Percentiles rank a stretch among this genome's conserved stretches.
These are phyloP conservation scores for Hafferia zeledoni DNA, from an alignment of 2,797 vertebrate species.

Conservation along the genomic window DNA sequence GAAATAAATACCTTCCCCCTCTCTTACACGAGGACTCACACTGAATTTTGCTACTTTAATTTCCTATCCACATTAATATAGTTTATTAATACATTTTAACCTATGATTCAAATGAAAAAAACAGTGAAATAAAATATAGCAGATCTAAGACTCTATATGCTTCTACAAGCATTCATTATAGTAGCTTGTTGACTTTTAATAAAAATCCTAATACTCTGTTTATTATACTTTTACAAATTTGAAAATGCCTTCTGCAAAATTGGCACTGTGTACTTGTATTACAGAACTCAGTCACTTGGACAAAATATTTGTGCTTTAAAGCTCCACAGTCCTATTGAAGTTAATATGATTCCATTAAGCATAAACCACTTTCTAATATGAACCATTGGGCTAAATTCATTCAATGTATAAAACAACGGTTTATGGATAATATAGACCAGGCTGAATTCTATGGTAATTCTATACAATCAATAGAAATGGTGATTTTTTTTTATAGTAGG, in stretches of 20 bases:
- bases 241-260: constrained; percentile 18
- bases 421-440: not conserved
- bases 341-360: constrained; percentile 32
- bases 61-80: not conserved
- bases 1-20: not conserved
- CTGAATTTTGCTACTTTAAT: not conserved
- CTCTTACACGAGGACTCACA: not conserved
- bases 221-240: constrained; percentile 4
- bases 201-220: constrained; percentile 31
- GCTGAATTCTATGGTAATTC: not conserved
- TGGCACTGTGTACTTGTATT: constrained; percentile 21
- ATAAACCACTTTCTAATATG: constrained; percentile 4
- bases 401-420: not conserved
- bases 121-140: not conserved
- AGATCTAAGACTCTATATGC: not conserved
- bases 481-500: constrained; percentile 25
- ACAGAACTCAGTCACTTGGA: constrained; percentile 17
- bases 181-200: constrained; percentile 39
- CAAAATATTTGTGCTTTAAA: constrained; percentile 32
- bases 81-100: constrained; percentile 2
- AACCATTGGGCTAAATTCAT: constrained; percentile 17
- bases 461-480: not conserved
- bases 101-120: not conserved
- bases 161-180: not conserved
- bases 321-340: not conserved